A percentile compares a stretch with the other conserved stretches of the same genome.
Conservation (phyloP, 2,113 vertebrate genomes). For the Synodontis membranacea region DNA sequence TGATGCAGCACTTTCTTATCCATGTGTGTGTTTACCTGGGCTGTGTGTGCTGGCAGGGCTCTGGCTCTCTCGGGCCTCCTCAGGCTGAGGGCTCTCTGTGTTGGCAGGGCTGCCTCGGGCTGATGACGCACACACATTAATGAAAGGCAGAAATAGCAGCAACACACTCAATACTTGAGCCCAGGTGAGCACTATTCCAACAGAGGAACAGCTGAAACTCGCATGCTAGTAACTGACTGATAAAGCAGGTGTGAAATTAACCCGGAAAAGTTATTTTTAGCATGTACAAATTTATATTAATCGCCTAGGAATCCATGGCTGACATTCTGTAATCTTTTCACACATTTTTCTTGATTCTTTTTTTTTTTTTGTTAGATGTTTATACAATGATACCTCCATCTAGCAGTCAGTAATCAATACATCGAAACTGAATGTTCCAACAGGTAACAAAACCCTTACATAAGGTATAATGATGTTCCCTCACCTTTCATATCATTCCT, state of each 20-base stretch:
- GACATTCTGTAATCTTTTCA: not conserved
- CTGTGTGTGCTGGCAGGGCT: constrained; percentile 59
- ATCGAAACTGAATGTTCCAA: not conserved
- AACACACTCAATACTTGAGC: not conserved
- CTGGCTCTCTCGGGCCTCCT: constrained; percentile 25
- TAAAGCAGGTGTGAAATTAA: not conserved
- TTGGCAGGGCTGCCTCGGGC: constrained; percentile 63
- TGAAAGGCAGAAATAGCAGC: constrained; percentile 11
- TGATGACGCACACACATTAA: constrained; percentile 52
- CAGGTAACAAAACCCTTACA: not conserved
- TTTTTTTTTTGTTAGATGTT: not conserved
- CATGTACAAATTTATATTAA: not conserved
- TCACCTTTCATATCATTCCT: constrained; percentile 99
- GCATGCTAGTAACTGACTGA: not conserved
- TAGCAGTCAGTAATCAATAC: not conserved
- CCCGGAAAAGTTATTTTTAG: not conserved
- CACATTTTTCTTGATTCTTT: not conserved
- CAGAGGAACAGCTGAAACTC: not conserved
- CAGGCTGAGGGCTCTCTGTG: constrained; percentile 61
- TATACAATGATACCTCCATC: not conserved
- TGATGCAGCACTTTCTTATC: not conserved
- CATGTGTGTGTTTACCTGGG: constrained; percentile 56
- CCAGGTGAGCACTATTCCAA: not conserved
- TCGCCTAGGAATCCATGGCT: not conserved
- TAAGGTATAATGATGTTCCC: not conserved